Percentiles rank a stretch among this genome's conserved stretches.
Conservation (phyloP, 2,797 vertebrate genomes). For the Hippoglossus hippoglossus region DNA sequence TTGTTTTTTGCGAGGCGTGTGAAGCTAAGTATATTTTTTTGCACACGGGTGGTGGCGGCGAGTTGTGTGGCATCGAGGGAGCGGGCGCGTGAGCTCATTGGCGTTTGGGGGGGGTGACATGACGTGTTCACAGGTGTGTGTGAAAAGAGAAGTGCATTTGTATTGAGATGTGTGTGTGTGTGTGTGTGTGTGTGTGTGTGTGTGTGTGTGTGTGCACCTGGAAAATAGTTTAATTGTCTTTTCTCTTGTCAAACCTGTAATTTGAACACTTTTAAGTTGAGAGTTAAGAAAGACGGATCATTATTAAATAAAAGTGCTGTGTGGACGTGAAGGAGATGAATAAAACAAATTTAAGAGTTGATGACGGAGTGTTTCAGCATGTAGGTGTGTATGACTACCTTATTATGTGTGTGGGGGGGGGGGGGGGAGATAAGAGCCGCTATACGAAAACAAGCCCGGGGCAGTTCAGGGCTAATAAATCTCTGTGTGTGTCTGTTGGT, state of each 20-base stretch:
- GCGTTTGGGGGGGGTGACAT: conserved; percentile 8
- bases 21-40: conserved; percentile 26
- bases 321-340: neutral
- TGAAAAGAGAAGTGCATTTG: conserved; percentile 11
- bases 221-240: conserved; percentile 7
- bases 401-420: neutral
- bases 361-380: neutral
- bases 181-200: conserved; percentile 1
- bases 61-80: conserved; percentile 41
- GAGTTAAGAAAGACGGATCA: conserved; percentile 17
- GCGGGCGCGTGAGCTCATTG: conserved; percentile 21
- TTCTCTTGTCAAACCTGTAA: conserved; percentile 37
- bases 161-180: conserved; percentile 1
- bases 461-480: conserved; percentile 46
- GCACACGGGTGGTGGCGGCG: neutral
- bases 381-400: conserved; percentile 4
- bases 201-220: conserved; percentile 2
- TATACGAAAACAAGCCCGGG: conserved; percentile 29
- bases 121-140: conserved; percentile 36
- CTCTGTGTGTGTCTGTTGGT: conserved; percentile 33
- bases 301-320: conserved; percentile 21
- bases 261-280: conserved; percentile 30
- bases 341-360: neutral
- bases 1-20: conserved; percentile 25
- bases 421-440: conserved; percentile 19